phyloP scores from a whole-genome alignment of 2,888 invertebrate species.

The Pheosia gnoma region DNA sequence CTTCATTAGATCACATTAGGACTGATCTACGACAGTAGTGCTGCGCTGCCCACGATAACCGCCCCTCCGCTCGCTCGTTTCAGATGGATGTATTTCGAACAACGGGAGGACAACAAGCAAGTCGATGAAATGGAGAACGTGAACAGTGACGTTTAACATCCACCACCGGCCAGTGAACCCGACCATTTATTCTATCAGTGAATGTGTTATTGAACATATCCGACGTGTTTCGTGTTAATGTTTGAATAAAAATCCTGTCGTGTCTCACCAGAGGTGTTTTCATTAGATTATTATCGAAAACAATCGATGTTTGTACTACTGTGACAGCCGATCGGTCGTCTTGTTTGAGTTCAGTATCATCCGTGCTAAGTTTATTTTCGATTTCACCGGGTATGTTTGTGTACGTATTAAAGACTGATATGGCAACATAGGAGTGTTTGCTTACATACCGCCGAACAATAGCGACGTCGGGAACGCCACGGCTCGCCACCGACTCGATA shows the following conservation, averaged over 20 bases:
- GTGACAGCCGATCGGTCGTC: slow-evolving; percentile 33
- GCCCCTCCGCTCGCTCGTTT: slow-evolving; percentile 38
- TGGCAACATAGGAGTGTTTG: slow-evolving; percentile 74
- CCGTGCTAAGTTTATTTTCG: slow-evolving; percentile 62
- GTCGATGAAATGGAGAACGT: slow-evolving; percentile 53
- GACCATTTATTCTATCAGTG: slow-evolving; percentile 49
- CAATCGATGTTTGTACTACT: slow-evolving; percentile 39
- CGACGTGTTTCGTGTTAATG: slow-evolving; percentile 40
- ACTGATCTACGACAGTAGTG: slow-evolving; percentile 13
- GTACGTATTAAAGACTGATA: slow-evolving; percentile 67
- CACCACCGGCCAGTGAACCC: slow-evolving; percentile 32
- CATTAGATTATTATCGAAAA: slow-evolving; percentile 27
- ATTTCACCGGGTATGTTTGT: slow-evolving; percentile 63
- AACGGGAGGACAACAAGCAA: slow-evolving; percentile 38
- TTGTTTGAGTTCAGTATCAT: slow-evolving; percentile 58
- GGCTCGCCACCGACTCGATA: slow-evolving; percentile 51
- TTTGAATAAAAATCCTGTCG: slow-evolving; percentile 39
- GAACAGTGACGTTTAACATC: slow-evolving; percentile 46
- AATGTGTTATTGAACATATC: slow-evolving; percentile 52
- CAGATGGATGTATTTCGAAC: slow-evolving; percentile 9
- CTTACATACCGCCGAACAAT: slow-evolving; percentile 67
- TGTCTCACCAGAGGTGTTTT: slow-evolving; percentile 28
- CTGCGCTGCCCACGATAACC: slow-evolving; percentile 19
- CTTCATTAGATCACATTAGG: slow-evolving; percentile 31
- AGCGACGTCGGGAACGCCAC: slow-evolving; percentile 49